phyloP scores from a whole-genome alignment of 2,113 vertebrate genomes.

The Chaetura pelagica region DNA sequence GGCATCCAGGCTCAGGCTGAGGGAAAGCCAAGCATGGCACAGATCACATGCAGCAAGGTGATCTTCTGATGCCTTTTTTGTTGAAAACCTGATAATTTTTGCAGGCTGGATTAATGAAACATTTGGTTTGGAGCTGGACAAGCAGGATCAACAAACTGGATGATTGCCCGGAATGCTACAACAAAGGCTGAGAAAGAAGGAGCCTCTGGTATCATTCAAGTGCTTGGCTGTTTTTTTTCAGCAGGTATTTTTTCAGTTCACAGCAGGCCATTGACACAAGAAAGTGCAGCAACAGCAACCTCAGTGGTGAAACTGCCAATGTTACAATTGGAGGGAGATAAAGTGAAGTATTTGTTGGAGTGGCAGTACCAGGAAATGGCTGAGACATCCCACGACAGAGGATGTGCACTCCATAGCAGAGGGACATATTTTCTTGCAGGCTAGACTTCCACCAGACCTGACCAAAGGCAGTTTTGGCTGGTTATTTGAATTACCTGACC shows the following conservation, averaged over 20 bases:
- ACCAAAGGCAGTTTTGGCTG: constrained; percentile 34
- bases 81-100: neutral
- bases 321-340: constrained; percentile 44
- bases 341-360: constrained; percentile 60
- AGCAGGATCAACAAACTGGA: neutral
- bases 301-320: neutral
- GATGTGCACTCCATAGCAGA: constrained; percentile 18
- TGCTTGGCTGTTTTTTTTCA: neutral
- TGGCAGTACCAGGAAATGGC: constrained; percentile 57
- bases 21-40: neutral
- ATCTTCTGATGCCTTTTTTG: neutral
- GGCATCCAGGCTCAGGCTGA: neutral
- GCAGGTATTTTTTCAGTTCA: constrained; percentile 42
- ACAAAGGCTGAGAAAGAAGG: neutral
- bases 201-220: neutral
- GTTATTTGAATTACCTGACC: constrained; percentile 47
- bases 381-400: constrained; percentile 51
- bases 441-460: constrained; percentile 54
- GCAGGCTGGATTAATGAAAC: neutral
- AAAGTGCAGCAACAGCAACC: constrained; percentile 14
- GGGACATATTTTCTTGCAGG: constrained; percentile 54
- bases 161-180: neutral
- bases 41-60: neutral
- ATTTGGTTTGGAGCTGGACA: neutral
- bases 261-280: constrained; percentile 11